Evolutionary conservation across 2,888 invertebrate species (phyloP).

Genomic region (Cenopis cana): DNA sequence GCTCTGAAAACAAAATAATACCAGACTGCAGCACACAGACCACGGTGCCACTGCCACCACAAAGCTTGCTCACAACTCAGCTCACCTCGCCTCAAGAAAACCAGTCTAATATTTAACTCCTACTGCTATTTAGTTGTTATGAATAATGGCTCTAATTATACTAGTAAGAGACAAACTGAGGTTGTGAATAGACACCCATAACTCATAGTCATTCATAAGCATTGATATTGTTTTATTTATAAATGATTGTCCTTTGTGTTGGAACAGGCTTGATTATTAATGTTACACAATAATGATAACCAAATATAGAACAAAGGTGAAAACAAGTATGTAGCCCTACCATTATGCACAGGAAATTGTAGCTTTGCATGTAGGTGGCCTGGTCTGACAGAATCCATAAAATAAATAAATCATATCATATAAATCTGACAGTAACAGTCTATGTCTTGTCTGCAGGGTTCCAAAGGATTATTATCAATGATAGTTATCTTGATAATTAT

Average conservation of each 20-base stretch:
- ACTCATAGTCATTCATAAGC: conserved; percentile 27
- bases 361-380: neutral
- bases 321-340: neutral
- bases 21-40: neutral
- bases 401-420: no score
- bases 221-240: conserved; percentile 36
- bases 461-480: no score
- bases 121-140: no score
- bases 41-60: no score
- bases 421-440: no score
- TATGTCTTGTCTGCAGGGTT: no score
- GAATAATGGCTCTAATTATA: neutral
- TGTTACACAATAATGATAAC: conserved; percentile 33
- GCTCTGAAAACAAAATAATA: conserved; percentile 57
- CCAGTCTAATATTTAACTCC: neutral
- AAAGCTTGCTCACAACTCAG: neutral
- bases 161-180: neutral
- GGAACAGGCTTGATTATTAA: conserved; percentile 30
- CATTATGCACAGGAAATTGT: neutral
- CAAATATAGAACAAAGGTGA: conserved; percentile 33
- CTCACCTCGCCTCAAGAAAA: neutral
- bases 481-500: no score
- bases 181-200: neutral
- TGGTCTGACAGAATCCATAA: no score
- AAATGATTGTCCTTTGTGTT: conserved; percentile 40